phyloP scores from a whole-genome alignment of 2,888 invertebrate species.

The Tenthredo notha region DNA sequence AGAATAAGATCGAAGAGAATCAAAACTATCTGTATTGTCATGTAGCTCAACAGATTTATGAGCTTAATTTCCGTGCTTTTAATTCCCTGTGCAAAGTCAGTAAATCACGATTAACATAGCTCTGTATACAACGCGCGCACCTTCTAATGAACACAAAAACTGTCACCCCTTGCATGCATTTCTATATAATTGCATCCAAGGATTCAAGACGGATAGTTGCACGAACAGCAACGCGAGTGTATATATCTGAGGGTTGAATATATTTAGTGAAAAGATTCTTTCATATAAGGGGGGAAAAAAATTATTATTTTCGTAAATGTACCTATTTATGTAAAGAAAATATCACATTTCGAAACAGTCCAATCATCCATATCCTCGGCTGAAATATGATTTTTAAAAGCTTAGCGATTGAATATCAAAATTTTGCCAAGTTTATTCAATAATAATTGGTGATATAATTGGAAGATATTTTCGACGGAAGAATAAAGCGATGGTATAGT shows the following conservation, averaged over 20 bases:
- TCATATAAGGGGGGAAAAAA: neutral
- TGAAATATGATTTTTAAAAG: neutral
- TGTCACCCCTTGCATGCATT: neutral
- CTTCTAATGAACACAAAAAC: constrained; percentile 22
- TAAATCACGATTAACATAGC: constrained; percentile 15
- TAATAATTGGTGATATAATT: neutral
- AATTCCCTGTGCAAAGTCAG: neutral
- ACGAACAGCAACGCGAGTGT: neutral
- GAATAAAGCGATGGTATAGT: neutral
- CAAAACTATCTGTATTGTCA: neutral
- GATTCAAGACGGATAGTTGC: neutral
- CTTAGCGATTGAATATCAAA: neutral
- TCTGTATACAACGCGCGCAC: neutral
- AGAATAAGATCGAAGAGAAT: constrained; percentile 7
- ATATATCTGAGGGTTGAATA: neutral
- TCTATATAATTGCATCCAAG: neutral
- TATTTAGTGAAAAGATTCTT: neutral
- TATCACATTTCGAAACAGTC: neutral
- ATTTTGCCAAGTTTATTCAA: neutral
- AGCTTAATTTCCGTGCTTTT: constrained; percentile 15
- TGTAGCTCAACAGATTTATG: neutral
- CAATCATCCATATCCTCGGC: neutral
- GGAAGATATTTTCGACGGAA: neutral
- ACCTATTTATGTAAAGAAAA: neutral
- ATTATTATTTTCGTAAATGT: neutral